Percentiles rank a stretch among this genome's conserved stretches.
These are phyloP conservation scores for Hemicentrotus pulcherrimus DNA, from an alignment of 35 echinoderm and acorn worm species.

Conservation along the genomic window DNA sequence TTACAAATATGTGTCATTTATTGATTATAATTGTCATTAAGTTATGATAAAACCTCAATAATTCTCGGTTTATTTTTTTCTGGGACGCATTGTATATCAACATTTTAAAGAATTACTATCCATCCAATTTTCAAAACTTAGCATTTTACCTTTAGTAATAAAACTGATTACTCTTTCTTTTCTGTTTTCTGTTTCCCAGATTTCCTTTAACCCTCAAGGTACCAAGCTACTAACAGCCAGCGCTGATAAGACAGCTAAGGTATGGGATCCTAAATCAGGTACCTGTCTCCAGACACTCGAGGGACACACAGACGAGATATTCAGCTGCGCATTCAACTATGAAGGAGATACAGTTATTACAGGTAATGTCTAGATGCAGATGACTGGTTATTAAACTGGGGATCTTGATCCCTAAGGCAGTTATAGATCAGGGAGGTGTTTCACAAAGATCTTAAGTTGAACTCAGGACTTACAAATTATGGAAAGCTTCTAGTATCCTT, in stretches of 20 bases:
- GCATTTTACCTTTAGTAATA: no score
- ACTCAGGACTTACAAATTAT: no score
- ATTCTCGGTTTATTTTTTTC: no score
- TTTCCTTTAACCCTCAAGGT: constrained; percentile 92
- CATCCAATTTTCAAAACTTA: no score
- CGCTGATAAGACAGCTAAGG: constrained; percentile 86
- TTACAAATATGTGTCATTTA: no score
- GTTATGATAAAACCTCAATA: no score
- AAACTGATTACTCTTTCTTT: background rate
- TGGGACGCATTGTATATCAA: no score
- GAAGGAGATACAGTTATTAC: constrained; percentile 96
- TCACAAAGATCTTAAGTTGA: no score
- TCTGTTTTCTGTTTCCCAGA: constrained; percentile 54
- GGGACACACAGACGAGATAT: constrained; percentile 97
- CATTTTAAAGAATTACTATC: no score
- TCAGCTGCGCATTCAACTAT: constrained; percentile 98
- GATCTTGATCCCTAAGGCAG: background rate
- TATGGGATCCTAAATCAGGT: constrained; percentile 88
- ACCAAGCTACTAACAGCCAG: constrained; percentile 94
- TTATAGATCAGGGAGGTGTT: background rate
- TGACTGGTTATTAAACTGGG: background rate
- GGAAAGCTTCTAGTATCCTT: no score
- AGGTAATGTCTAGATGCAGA: constrained; percentile 60
- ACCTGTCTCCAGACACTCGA: constrained; percentile 86
- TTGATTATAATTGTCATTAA: no score